Percentiles rank a stretch among this genome's conserved stretches.
Conservation (phyloP, 2,797 vertebrate species). For the Hydrolagus colliei region DNA sequence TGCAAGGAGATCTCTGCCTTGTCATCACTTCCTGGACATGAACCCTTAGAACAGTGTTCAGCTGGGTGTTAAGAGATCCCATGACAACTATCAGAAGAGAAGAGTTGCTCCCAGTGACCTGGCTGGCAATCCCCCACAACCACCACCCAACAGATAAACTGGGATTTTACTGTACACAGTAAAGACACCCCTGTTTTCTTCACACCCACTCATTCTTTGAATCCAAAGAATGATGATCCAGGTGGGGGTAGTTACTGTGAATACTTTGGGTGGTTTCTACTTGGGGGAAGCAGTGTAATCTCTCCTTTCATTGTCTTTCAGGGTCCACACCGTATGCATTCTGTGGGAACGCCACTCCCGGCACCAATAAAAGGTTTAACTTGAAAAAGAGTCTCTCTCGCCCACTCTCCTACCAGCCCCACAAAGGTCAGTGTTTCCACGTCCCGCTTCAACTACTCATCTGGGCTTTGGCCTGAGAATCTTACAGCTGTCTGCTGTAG, state of each 20-base stretch:
- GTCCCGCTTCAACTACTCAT: background rate
- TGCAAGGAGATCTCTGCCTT: background rate
- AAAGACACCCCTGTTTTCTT: background rate
- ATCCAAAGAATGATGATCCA: too few relatives aligned
- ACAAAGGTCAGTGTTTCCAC: constrained; percentile 63
- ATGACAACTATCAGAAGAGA: background rate
- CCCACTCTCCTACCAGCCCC: constrained; percentile 79
- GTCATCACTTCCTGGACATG: background rate
- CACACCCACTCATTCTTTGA: too few relatives aligned
- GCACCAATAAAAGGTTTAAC: constrained; percentile 78
- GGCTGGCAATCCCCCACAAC: background rate
- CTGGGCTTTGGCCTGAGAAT: background rate
- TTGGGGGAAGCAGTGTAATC: background rate
- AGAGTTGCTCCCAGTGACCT: background rate
- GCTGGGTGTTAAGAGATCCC: background rate
- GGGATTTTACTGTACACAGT: background rate
- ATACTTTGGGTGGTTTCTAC: too few relatives aligned
- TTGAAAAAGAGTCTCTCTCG: constrained; percentile 84
- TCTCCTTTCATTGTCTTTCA: background rate
- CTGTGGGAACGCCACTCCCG: constrained; percentile 49
- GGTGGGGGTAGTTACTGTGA: too few relatives aligned
- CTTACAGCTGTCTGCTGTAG: too few relatives aligned
- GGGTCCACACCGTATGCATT: background rate
- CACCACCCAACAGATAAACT: too few relatives aligned
- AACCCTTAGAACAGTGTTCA: background rate